These are phyloP conservation scores for Aethes cnicana DNA, from an alignment of 2,888 invertebrate species.

Conservation along the genomic window DNA sequence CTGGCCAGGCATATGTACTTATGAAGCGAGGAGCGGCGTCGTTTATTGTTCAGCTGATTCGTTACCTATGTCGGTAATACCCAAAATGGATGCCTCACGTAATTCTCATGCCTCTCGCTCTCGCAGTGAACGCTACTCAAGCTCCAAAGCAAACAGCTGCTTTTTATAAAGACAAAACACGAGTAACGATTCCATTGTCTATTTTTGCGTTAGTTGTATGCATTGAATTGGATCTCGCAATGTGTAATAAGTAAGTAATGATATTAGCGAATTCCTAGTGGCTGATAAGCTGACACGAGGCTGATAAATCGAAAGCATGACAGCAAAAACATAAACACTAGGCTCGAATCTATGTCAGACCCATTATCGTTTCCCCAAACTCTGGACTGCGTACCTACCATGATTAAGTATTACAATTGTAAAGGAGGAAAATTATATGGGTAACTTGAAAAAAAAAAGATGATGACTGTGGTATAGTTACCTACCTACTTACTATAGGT, in stretches of 20 bases:
- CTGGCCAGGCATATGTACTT: constrained; percentile 34
- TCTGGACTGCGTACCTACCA: too few relatives aligned
- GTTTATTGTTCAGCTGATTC: constrained; percentile 8
- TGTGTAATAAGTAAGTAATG: constrained; percentile 8
- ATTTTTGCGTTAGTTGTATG: constrained; percentile 12
- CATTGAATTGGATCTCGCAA: neutral
- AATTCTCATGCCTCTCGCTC: neutral
- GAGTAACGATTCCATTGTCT: constrained; percentile 18
- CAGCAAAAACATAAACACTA: constrained; percentile 19
- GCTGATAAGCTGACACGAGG: neutral
- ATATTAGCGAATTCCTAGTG: constrained; percentile 9
- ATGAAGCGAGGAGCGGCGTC: constrained; percentile 32
- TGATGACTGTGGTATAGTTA: too few relatives aligned
- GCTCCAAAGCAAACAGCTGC: constrained; percentile 58
- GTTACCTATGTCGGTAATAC: constrained; percentile 39
- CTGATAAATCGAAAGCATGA: constrained; percentile 10
- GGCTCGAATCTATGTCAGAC: neutral
- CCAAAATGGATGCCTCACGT: constrained; percentile 56
- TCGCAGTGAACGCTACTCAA: constrained; percentile 53
- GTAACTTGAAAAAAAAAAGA: too few relatives aligned
- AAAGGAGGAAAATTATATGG: too few relatives aligned
- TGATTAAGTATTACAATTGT: too few relatives aligned
- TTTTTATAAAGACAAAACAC: constrained; percentile 39
- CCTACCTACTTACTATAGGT: neutral
- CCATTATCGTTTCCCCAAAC: too few relatives aligned